These are phyloP conservation scores for Eurosta solidaginis DNA, from an alignment of 1,140 invertebrate genomes.

Conservation along the genomic window DNA sequence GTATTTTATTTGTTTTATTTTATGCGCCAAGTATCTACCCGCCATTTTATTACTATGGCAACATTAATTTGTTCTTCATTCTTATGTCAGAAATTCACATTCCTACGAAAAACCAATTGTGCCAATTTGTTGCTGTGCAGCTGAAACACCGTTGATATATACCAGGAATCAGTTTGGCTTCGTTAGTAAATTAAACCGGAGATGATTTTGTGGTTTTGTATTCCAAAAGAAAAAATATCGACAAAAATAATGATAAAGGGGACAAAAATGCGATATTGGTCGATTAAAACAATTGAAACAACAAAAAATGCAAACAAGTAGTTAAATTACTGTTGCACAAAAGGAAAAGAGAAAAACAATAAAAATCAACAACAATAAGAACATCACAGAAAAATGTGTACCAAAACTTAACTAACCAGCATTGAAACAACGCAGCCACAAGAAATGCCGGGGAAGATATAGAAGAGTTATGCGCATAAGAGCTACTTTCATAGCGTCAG, in stretches of 20 bases:
- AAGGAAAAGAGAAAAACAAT: too few relatives aligned
- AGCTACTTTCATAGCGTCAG: too few relatives aligned
- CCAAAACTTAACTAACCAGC: too few relatives aligned
- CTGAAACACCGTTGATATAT: too few relatives aligned
- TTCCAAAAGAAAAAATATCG: constrained; percentile 3
- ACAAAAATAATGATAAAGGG: neutral
- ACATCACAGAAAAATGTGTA: too few relatives aligned
- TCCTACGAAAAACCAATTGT: neutral
- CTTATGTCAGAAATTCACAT: neutral
- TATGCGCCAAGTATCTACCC: neutral
- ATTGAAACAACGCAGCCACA: too few relatives aligned
- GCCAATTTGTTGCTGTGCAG: neutral
- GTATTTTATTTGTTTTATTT: neutral
- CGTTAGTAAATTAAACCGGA: constrained; percentile 49
- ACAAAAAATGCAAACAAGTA: too few relatives aligned
- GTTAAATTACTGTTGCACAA: too few relatives aligned
- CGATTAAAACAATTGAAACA: neutral
- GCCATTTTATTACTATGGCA: neutral
- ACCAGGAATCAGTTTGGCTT: neutral
- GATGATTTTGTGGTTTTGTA: constrained; percentile 55
- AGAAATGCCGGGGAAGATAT: too few relatives aligned
- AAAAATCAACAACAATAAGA: too few relatives aligned
- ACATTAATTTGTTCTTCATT: constrained; percentile 4
- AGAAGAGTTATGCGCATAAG: too few relatives aligned
- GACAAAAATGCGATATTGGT: neutral